phyloP scores from a whole-genome alignment of 2,888 invertebrate genomes.

The Melinaea menophilus region DNA sequence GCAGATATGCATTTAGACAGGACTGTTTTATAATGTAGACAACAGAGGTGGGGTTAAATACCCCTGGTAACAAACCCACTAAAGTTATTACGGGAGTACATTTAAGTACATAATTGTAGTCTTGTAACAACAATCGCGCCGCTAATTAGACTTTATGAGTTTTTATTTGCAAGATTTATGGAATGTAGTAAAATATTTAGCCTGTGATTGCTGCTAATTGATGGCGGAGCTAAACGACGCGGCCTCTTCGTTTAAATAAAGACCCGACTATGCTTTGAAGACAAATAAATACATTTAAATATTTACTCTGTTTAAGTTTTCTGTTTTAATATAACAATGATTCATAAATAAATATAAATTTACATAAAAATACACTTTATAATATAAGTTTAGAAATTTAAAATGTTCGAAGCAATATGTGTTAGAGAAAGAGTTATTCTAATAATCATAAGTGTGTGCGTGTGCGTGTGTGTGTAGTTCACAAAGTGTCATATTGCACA shows the following conservation, averaged over 20 bases:
- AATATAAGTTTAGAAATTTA: conserved; percentile 2
- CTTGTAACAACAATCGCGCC: conserved; percentile 31
- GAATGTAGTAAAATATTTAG: conserved; percentile 23
- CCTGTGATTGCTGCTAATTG: conserved; percentile 23
- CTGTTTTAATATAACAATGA: no score
- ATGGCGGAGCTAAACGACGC: conserved; percentile 18
- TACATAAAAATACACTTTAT: no score
- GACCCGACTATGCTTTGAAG: neutral
- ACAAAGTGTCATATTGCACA: conserved; percentile 16
- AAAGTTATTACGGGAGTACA: no score
- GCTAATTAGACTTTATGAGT: conserved; percentile 32
- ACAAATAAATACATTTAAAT: neutral
- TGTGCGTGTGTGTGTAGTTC: conserved; percentile 4
- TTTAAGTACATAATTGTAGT: conserved; percentile 22
- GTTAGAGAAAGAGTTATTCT: neutral
- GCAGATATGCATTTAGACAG: no score
- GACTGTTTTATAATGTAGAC: no score
- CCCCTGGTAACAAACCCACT: no score
- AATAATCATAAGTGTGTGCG: neutral
- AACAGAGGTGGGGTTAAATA: no score
- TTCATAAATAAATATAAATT: no score
- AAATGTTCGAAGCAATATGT: conserved; percentile 1
- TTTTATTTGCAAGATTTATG: conserved; percentile 27
- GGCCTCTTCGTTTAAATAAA: conserved; percentile 11
- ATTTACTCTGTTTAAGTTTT: neutral